phyloP scores from a whole-genome alignment of 2,797 vertebrate genomes.

The Acanthiza pusilla region DNA sequence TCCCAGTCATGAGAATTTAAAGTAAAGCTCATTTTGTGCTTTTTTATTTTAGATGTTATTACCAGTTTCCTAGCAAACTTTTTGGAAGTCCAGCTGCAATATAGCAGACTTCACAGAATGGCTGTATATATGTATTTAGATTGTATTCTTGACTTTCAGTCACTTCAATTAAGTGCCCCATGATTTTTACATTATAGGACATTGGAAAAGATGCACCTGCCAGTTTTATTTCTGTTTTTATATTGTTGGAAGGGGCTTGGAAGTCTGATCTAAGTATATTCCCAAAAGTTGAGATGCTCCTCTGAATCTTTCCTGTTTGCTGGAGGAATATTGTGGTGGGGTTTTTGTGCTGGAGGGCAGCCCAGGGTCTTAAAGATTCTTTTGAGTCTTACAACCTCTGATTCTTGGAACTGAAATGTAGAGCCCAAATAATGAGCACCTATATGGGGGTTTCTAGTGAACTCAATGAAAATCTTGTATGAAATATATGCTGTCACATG shows the following conservation, averaged over 20 bases:
- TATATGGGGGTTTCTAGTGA: neutral
- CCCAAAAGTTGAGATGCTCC: conserved; percentile 5
- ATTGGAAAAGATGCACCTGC: conserved; percentile 47
- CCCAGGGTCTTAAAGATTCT: neutral
- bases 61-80: neutral
- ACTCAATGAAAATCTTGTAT: neutral
- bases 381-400: conserved; percentile 31
- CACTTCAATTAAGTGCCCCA: neutral
- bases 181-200: conserved; percentile 22
- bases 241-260: conserved; percentile 22
- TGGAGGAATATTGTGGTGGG: neutral
- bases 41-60: neutral
- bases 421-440: neutral
- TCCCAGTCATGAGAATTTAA: neutral
- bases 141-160: conserved; percentile 20
- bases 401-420: conserved; percentile 9
- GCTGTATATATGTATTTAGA: neutral
- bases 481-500: conserved; percentile 31
- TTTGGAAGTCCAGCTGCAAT: neutral
- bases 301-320: conserved; percentile 2
- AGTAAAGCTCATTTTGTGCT: neutral
- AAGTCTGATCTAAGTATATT: conserved; percentile 23
- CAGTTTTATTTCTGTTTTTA: conserved; percentile 40
- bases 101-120: neutral
- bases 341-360: neutral